Conservation (phyloP, 2,113 vertebrate species). For the Eurypyga helias region DNA sequence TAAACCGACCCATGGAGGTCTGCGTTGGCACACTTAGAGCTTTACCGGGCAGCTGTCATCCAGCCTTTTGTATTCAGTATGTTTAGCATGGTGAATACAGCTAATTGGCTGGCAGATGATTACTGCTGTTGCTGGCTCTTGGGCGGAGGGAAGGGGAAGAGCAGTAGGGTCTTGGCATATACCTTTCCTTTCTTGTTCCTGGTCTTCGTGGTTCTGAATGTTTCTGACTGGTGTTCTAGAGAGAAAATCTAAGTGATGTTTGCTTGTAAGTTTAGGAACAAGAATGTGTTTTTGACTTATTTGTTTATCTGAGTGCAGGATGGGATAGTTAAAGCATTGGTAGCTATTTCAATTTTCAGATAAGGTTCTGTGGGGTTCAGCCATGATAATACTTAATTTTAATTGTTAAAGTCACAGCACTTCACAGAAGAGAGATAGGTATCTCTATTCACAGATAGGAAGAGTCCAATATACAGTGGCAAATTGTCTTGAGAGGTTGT, state of each 20-base stretch:
- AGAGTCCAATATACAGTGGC: background rate
- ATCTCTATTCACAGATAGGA: background rate
- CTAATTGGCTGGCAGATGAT: background rate
- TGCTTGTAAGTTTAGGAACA: background rate
- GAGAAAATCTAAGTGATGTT: background rate
- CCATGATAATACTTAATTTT: background rate
- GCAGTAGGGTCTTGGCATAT: accelerated
- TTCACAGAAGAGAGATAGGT: background rate
- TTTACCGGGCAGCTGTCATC: background rate
- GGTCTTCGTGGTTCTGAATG: background rate
- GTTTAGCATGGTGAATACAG: background rate
- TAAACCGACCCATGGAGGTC: background rate
- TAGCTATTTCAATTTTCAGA: background rate
- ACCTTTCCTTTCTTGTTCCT: background rate
- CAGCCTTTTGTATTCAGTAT: background rate
- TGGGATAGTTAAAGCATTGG: background rate
- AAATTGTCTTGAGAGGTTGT: background rate
- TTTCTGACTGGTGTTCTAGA: background rate
- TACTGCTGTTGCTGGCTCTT: background rate
- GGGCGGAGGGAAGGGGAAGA: background rate
- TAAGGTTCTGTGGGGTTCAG: background rate
- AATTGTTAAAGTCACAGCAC: background rate
- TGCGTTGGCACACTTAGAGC: background rate
- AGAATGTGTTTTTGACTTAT: background rate
- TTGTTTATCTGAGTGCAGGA: background rate